A percentile compares a stretch with the other conserved stretches of the same genome.
phyloP scores from a whole-genome alignment of 2,797 vertebrate genomes.

The Acanthornis magna region DNA sequence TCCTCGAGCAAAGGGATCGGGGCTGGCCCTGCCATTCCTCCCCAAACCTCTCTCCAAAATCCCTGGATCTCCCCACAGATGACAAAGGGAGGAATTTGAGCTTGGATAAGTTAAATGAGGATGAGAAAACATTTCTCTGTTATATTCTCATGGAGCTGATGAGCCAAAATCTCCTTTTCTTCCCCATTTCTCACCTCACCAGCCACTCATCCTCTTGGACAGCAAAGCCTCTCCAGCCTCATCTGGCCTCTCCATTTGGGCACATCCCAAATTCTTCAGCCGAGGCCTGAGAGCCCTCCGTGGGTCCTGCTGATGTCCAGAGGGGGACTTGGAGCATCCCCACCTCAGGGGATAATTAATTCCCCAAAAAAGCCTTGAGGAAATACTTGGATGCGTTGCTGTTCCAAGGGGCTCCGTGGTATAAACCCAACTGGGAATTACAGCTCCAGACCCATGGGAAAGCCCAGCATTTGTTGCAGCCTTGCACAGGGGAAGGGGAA shows the following conservation, averaged over 20 bases:
- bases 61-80: not conserved
- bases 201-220: not conserved
- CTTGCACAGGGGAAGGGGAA: accelerated
- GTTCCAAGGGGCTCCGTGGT: not conserved
- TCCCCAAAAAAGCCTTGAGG: not conserved
- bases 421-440: accelerated
- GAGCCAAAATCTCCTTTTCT: not conserved
- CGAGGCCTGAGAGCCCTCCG: not conserved
- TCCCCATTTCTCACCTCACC: not conserved
- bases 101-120: not conserved
- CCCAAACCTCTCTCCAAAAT: not conserved
- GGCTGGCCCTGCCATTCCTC: accelerated
- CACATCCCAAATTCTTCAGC: not conserved
- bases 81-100: not conserved
- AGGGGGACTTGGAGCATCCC: not conserved
- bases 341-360: not conserved
- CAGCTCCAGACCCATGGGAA: not conserved
- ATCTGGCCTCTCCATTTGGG: not conserved
- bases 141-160: not conserved
- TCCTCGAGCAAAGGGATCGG: accelerated
- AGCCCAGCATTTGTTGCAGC: not conserved
- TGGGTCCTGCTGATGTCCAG: not conserved
- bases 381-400: accelerated
- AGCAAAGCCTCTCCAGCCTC: not conserved
- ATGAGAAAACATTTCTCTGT: not conserved